phyloP scores from a whole-genome alignment of 2,888 invertebrate species.

The Agrochola litura region DNA sequence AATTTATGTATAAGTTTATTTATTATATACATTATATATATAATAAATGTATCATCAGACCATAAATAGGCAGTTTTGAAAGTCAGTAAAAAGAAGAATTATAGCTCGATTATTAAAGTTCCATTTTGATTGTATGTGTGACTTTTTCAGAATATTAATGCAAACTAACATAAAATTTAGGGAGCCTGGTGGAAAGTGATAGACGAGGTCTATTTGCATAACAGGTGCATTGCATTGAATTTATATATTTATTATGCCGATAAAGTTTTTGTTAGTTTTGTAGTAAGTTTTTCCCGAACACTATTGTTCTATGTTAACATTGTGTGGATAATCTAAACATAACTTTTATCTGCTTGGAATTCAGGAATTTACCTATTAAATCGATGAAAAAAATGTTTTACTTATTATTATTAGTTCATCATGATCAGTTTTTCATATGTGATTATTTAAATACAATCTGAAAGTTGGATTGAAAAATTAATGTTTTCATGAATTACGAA shows the following conservation, averaged over 20 bases:
- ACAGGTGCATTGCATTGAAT: not conserved
- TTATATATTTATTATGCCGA: not conserved
- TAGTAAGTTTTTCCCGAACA: not conserved
- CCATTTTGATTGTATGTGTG: no score
- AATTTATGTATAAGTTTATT: no score
- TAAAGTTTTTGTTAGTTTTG: constrained; percentile 1
- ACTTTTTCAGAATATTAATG: no score
- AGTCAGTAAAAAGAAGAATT: no score
- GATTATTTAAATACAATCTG: not conserved
- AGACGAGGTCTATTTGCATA: no score
- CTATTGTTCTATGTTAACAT: constrained; percentile 8
- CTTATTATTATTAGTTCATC: not conserved
- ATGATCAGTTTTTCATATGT: not conserved
- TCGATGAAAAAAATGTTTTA: not conserved
- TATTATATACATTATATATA: no score
- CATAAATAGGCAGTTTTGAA: no score
- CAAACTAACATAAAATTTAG: no score
- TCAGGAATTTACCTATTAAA: not conserved
- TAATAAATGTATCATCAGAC: no score
- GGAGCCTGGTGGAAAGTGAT: no score
- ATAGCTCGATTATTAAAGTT: no score
- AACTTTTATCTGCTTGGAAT: not conserved
- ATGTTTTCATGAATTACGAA: not conserved
- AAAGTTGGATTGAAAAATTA: not conserved
- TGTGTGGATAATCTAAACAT: not conserved